Base-by-base conservation (phyloP, 2,888 invertebrate genomes). In the Drosophila imparisetae region DNA sequence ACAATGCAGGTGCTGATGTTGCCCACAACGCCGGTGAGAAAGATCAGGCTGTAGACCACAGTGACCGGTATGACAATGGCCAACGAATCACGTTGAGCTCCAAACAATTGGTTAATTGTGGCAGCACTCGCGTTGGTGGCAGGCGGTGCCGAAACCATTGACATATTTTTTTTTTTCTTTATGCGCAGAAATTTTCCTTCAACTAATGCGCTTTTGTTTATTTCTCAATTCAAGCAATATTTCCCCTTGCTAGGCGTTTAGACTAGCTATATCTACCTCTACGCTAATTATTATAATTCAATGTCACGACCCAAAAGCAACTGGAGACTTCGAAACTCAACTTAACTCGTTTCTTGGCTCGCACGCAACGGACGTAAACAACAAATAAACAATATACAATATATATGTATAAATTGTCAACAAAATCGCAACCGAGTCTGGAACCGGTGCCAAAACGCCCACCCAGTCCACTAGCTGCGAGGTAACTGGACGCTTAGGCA, bases 1-100 rank as follows among this genome's bases (percentile, higher is more conserved):
- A 98, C 97, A 67, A 97, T 94, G 91, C 98, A 98, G 2, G 97
- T 98, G 89, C 96, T 95, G 49, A 96, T 94, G 92, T 98, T 98
- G 2, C 98, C 98, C 30, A 97, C 93, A 4, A 97, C 93, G 4
- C 98, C 97, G 8, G 95, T 96, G 13, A 97, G 90, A 88, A 97
- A 96, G 84, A 97, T 97, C n/a, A 96, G 79, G 1, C 94, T 93
- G 92, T 97, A 98, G 66, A 96, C 94, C n/a, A 96, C 93, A 2
- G 96, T 96, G 76, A 97, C 95, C 0, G 96, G 96, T 70, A 96
- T 92, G 4, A 96, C 95, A 40, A 96, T 94, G 50, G 82, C 83
- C 36, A 92, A 73, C 0, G 92, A 71, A 62, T 98, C 99, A 32
- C 99, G 94, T 0, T 98, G 82, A 7, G 92, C 86, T 0, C 92